Evolutionary conservation across 2,888 invertebrate genomes (phyloP).

Genomic region (Drosophila cracens): DNA sequence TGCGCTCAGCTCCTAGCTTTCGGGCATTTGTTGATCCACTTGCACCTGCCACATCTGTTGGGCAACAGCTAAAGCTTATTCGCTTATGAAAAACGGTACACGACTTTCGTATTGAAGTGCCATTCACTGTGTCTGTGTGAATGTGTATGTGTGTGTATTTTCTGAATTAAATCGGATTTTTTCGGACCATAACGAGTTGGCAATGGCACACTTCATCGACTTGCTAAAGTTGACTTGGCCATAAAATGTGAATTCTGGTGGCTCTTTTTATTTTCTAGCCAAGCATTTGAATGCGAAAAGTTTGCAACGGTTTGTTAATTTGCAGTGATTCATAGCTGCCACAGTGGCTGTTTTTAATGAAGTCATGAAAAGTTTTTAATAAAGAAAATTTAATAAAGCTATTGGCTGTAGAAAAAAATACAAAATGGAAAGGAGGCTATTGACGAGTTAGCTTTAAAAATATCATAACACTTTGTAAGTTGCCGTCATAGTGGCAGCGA

Average conservation of each 20-base stretch:
- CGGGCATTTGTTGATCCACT: conserved; percentile 36
- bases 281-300: conserved; percentile 28
- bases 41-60: conserved; percentile 34
- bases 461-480: background rate
- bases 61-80: conserved; percentile 45
- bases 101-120: conserved; percentile 52
- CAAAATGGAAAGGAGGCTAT: background rate
- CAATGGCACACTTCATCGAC: conserved; percentile 23
- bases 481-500: background rate
- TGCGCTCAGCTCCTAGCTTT: conserved; percentile 26
- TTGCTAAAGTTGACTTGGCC: conserved; percentile 17
- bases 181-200: conserved; percentile 12
- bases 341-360: conserved; percentile 16
- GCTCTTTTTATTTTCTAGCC: background rate
- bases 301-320: conserved; percentile 17
- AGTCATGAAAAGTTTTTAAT: conserved; percentile 4
- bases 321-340: conserved; percentile 11
- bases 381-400: conserved; percentile 8
- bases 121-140: background rate
- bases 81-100: conserved; percentile 68
- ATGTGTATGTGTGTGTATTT: background rate
- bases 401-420: background rate
- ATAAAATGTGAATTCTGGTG: conserved; percentile 5
- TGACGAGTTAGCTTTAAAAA: background rate
- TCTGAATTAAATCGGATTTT: conserved; percentile 11